phyloP scores from a whole-genome alignment of 2,888 invertebrate genomes.

The Tenodera sinensis region DNA sequence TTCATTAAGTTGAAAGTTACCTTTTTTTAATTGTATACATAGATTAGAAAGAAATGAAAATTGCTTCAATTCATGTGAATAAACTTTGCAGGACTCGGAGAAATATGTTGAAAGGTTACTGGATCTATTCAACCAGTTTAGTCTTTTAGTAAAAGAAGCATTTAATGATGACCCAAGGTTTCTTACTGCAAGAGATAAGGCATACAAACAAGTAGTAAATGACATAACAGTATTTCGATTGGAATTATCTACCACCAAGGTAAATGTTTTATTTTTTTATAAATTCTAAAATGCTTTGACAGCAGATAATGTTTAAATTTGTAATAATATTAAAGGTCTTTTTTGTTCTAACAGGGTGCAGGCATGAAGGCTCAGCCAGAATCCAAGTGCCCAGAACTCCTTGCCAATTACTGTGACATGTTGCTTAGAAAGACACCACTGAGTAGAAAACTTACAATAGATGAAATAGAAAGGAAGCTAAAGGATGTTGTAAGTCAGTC shows the following conservation, averaged over 20 bases:
- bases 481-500: conserved; percentile 71
- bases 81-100: conserved; percentile 74
- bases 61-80: not conserved
- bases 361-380: conserved; percentile 63
- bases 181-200: conserved; percentile 95
- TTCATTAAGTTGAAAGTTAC: not conserved
- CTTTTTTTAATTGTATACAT: not conserved
- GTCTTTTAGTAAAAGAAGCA: conserved; percentile 86
- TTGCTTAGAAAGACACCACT: conserved; percentile 91
- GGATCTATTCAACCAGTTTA: conserved; percentile 89
- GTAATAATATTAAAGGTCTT: not conserved
- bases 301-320: not conserved
- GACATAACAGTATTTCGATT: conserved; percentile 83
- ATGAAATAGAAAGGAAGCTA: conserved; percentile 92
- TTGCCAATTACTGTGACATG: conserved; percentile 99
- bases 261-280: conserved; percentile 35
- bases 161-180: conserved; percentile 97
- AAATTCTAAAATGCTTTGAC: not conserved
- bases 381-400: conserved; percentile 96
- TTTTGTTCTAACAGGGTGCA: conserved; percentile 35
- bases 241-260: conserved; percentile 55
- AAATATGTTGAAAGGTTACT: conserved; percentile 95
- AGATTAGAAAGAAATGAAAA: not conserved
- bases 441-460: conserved; percentile 92
- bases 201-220: conserved; percentile 96